Conservation (phyloP, 2,113 vertebrate species). For the Anhinga rufa region DNA sequence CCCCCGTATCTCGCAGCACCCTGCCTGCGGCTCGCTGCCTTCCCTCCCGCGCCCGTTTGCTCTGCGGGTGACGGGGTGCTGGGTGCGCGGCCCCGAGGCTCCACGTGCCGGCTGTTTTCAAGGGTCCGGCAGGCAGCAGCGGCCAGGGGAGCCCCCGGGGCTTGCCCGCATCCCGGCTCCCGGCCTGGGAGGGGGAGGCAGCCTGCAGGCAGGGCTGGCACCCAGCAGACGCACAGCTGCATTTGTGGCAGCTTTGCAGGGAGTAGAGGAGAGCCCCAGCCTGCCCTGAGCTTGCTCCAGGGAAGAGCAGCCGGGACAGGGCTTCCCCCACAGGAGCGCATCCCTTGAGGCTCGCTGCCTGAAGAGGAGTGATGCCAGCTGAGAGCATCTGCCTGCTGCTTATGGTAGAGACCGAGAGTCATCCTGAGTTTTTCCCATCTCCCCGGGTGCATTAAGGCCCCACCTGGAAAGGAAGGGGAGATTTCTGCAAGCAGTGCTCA, state of each 20-base stretch:
- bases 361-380: background rate
- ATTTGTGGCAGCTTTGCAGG: background rate
- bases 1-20: too few relatives aligned
- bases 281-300: background rate
- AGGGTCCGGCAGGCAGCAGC: background rate
- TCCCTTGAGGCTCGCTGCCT: background rate
- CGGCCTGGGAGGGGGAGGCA: background rate
- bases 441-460: accelerated
- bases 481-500: background rate
- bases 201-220: background rate
- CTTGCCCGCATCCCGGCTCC: background rate
- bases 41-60: background rate
- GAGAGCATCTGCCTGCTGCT: background rate
- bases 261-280: background rate
- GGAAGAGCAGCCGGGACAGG: background rate
- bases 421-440: background rate
- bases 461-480: background rate
- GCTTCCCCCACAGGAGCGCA: background rate
- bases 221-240: background rate
- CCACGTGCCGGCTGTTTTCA: too few relatives aligned
- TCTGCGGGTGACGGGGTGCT: background rate
- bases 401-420: background rate
- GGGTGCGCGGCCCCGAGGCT: background rate
- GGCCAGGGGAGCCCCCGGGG: accelerated
- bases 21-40: background rate